Percentiles rank a stretch among this genome's conserved stretches.
These are phyloP conservation scores for Corella eumyota DNA, from an alignment of 23 tunicate genomes.

Conservation along the genomic window DNA sequence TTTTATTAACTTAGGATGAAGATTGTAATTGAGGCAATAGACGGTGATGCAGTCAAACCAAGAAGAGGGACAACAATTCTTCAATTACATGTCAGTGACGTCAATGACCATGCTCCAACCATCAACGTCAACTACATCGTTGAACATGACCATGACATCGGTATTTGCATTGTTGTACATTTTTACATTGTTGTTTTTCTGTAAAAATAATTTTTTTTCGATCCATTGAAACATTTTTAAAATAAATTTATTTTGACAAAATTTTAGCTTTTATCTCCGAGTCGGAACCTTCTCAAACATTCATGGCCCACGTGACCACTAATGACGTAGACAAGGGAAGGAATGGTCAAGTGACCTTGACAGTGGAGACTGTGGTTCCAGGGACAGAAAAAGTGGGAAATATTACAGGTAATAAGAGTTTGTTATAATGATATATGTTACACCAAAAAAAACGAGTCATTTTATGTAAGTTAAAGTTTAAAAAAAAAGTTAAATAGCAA, in stretches of 20 bases:
- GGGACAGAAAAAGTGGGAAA: slow-evolving; percentile 23
- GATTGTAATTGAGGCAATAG: slow-evolving; percentile 47
- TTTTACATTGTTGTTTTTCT: too few relatives aligned
- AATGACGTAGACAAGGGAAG: slow-evolving; percentile 52
- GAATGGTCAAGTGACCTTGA: slow-evolving; percentile 50
- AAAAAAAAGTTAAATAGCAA: neutral
- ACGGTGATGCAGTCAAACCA: slow-evolving; percentile 31
- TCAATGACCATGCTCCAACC: slow-evolving; percentile 70
- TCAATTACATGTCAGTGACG: slow-evolving; percentile 38
- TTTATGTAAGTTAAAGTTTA: too few relatives aligned
- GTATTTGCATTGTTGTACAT: slow-evolving; percentile 12
- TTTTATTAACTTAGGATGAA: slow-evolving; percentile 21
- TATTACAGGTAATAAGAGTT: slow-evolving; percentile 29
- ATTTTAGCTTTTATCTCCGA: slow-evolving; percentile 57
- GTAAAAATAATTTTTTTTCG: too few relatives aligned
- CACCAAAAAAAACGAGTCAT: too few relatives aligned
- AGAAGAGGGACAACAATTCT: slow-evolving; percentile 22
- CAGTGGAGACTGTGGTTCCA: slow-evolving; percentile 25
- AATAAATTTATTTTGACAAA: too few relatives aligned
- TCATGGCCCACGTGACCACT: slow-evolving; percentile 38
- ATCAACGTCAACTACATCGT: slow-evolving; percentile 39
- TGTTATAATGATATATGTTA: neutral
- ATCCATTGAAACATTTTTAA: too few relatives aligned
- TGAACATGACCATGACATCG: slow-evolving; percentile 16
- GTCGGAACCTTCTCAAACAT: slow-evolving; percentile 22